Percentiles rank a stretch among this genome's conserved stretches.
These are phyloP conservation scores for Lithobius niger DNA, from an alignment of 1,140 invertebrate genomes.

Conservation along the genomic window DNA sequence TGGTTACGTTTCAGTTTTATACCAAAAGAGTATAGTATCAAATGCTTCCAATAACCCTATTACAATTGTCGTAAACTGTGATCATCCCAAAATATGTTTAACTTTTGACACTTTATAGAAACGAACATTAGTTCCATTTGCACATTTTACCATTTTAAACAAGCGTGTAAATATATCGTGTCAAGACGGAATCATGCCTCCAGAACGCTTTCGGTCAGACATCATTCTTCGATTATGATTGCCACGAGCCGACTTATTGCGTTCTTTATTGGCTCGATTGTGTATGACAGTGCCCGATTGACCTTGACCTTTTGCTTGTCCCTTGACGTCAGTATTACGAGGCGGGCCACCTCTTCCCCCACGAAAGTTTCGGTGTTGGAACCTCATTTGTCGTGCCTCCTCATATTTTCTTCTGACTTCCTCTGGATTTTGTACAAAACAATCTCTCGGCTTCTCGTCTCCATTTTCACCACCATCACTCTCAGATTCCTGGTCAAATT, in stretches of 20 bases:
- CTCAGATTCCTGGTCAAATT: too few species aligned
- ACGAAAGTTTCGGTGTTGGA: not conserved
- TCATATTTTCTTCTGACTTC: not conserved
- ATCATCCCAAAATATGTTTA: too few species aligned
- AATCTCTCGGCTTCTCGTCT: too few species aligned
- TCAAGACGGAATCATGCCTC: constrained; percentile 53
- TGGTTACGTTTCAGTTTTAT: too few species aligned
- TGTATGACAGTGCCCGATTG: constrained; percentile 55
- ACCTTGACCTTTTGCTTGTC: constrained; percentile 52
- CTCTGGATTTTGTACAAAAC: not conserved
- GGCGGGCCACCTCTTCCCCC: not conserved
- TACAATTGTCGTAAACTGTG: too few species aligned
- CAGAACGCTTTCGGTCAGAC: constrained; percentile 56
- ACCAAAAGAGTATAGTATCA: too few species aligned
- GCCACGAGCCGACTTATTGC: constrained; percentile 50
- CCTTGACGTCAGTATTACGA: constrained; percentile 7
- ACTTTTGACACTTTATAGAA: too few species aligned
- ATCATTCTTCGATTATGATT: constrained; percentile 64
- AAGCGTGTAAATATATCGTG: too few species aligned
- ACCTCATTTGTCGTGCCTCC: not conserved
- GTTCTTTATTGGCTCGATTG: constrained; percentile 57
- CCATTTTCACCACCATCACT: too few species aligned
- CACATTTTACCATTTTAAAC: too few species aligned
- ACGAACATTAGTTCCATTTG: too few species aligned
- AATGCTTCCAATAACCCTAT: too few species aligned